A percentile compares a stretch with the other conserved stretches of the same genome.
Conservation (phyloP, 2,888 invertebrate genomes). For the Phyllotreta cruciferae region DNA sequence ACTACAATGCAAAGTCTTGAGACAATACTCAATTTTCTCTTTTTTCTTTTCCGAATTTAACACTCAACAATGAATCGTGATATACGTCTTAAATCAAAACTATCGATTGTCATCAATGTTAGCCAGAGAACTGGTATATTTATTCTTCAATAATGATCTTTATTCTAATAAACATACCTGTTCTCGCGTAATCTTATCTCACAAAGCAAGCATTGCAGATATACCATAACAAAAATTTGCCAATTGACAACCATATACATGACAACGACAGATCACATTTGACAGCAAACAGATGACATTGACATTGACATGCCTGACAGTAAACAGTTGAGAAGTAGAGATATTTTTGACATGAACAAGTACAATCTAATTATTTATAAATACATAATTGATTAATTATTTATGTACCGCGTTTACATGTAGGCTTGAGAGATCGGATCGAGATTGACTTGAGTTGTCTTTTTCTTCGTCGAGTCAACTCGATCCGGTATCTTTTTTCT, state of each 20-base stretch:
- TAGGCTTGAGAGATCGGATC: too few species aligned
- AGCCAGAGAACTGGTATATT: conserved; percentile 13
- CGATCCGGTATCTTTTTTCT: too few species aligned
- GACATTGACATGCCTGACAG: conserved; percentile 6
- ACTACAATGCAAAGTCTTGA: conserved; percentile 22
- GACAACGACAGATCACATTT: conserved; percentile 2
- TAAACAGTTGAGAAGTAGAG: neutral
- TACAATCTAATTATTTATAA: too few species aligned
- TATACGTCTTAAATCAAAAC: neutral
- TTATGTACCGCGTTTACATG: too few species aligned
- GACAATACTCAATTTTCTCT: conserved; percentile 25
- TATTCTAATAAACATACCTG: conserved; percentile 29
- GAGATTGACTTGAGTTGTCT: too few species aligned
- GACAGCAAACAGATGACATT: conserved; percentile 9
- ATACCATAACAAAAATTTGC: conserved; percentile 23
- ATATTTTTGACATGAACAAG: too few species aligned
- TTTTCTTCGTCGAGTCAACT: too few species aligned
- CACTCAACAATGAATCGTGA: neutral
- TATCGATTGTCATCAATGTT: neutral
- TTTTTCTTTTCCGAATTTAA: conserved; percentile 8
- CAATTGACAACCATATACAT: neutral
- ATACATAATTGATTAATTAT: too few species aligned
- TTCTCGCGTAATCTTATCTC: conserved; percentile 15
- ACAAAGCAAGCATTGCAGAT: conserved; percentile 25
- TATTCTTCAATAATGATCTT: conserved; percentile 4